Evolutionary conservation across 1,140 invertebrate genomes (phyloP).

Genomic region (Dermatophagoides farinae): DNA sequence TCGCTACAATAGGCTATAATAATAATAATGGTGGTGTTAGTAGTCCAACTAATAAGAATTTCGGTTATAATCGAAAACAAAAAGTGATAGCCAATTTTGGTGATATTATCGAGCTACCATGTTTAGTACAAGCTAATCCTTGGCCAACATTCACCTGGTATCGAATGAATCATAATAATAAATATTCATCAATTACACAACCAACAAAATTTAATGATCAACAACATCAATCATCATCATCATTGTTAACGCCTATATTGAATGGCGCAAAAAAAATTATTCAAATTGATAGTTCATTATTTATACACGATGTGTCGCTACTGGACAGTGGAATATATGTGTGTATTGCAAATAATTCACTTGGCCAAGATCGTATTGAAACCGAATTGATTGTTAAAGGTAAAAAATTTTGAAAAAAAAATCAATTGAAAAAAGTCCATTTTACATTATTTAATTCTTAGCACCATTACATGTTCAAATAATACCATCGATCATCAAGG

Average conservation of each 20-base stretch:
- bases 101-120: conserved; percentile 25
- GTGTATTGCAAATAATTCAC: conserved; percentile 21
- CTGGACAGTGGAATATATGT: conserved; percentile 19
- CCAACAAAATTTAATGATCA: no score
- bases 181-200: not conserved
- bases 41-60: no score
- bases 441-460: not conserved
- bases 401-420: not conserved
- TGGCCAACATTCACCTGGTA: conserved; percentile 19
- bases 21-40: not conserved
- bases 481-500: conserved; percentile 44
- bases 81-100: conserved; percentile 21
- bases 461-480: conserved; percentile 3
- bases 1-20: not conserved
- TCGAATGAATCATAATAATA: not conserved
- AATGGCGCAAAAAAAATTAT: not conserved
- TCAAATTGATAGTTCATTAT: conserved; percentile 7
- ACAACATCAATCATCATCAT: not conserved
- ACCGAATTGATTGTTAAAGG: conserved; percentile 19
- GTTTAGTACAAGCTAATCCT: conserved; percentile 25
- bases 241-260: no score
- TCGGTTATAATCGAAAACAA: not conserved
- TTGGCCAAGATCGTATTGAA: conserved; percentile 19
- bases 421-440: no score
- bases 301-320: conserved; percentile 15